Percentiles rank a stretch among this genome's conserved stretches.
phyloP scores from a whole-genome alignment of 1,140 invertebrate genomes.

The Drosophila bocqueti region DNA sequence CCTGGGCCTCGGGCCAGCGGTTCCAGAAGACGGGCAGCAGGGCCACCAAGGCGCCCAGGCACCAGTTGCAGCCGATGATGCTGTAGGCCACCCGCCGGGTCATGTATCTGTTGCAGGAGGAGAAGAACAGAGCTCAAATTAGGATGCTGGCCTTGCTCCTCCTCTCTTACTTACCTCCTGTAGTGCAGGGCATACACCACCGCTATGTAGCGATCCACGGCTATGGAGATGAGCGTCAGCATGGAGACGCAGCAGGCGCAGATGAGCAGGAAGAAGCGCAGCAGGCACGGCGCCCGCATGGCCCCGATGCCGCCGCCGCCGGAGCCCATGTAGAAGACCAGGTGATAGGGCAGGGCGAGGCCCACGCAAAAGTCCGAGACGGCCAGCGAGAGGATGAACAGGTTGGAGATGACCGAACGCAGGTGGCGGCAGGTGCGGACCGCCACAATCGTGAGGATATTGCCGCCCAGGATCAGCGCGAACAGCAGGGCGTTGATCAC shows the following conservation, averaged over 20 bases:
- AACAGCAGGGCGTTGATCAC: conserved; percentile 88
- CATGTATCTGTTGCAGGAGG: conserved; percentile 83
- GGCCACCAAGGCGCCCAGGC: conserved; percentile 87
- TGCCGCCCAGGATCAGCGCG: conserved; percentile 88
- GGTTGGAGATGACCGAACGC: conserved; percentile 87
- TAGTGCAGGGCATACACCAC: conserved; percentile 93
- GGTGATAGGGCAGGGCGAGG: conserved; percentile 90
- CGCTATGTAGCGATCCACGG: conserved; percentile 93
- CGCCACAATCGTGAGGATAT: conserved; percentile 90
- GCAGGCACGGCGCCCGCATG: conserved; percentile 87
- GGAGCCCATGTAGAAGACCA: conserved; percentile 88
- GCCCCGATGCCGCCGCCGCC: conserved; percentile 86
- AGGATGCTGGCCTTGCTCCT: fast-evolving
- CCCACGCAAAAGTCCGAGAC: conserved; percentile 91
- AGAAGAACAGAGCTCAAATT: background rate
- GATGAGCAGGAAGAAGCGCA: conserved; percentile 90
- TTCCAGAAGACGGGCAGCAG: conserved; percentile 91
- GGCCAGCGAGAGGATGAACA: conserved; percentile 90
- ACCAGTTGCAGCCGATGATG: conserved; percentile 88
- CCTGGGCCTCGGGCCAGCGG: conserved; percentile 86
- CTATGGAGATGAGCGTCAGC: conserved; percentile 93
- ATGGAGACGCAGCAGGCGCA: conserved; percentile 91
- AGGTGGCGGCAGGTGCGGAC: conserved; percentile 88
- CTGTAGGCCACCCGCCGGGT: conserved; percentile 87
- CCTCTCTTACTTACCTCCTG: conserved; percentile 84